Conservation (phyloP, 2,888 invertebrate species). For the Gerosis bhagava region DNA sequence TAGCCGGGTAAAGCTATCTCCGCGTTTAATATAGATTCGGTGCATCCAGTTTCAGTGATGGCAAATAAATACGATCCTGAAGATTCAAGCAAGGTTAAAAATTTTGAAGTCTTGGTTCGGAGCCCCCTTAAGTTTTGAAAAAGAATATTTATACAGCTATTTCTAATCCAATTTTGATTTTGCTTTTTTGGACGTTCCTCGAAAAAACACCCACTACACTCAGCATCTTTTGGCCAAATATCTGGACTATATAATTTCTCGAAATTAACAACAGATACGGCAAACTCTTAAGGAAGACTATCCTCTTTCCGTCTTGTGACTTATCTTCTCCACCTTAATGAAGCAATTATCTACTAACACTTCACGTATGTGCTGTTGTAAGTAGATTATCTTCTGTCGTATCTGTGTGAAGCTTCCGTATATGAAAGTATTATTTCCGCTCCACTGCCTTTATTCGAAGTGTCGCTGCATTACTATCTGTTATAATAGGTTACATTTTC, state of each 20-base stretch:
- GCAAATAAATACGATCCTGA: too few species aligned
- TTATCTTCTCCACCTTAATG: not conserved
- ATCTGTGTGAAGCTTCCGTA: conserved; percentile 1
- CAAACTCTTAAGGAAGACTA: conserved; percentile 2
- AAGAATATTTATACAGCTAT: conserved; percentile 22
- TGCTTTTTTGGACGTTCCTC: too few species aligned
- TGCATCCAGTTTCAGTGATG: conserved; percentile 32
- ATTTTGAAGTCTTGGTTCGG: conserved; percentile 18
- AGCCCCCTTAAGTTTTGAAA: conserved; percentile 13
- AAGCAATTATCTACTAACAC: not conserved
- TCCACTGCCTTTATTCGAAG: too few species aligned
- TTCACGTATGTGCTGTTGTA: not conserved
- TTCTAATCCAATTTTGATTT: too few species aligned
- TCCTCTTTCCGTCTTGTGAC: conserved; percentile 1
- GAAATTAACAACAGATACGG: not conserved
- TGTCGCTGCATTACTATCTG: too few species aligned
- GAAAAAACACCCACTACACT: conserved; percentile 6
- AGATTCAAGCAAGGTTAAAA: conserved; percentile 25
- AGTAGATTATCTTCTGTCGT: conserved; percentile 1
- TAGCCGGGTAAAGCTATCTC: conserved; percentile 11
- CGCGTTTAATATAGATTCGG: conserved; percentile 9
- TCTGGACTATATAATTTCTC: not conserved
- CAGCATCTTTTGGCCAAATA: not conserved
- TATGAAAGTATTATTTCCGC: conserved; percentile 5
- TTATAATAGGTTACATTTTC: too few species aligned